Evolutionary conservation across 2,888 invertebrate genomes (phyloP).

Genomic region (Eudasyphora cyanicolor): DNA sequence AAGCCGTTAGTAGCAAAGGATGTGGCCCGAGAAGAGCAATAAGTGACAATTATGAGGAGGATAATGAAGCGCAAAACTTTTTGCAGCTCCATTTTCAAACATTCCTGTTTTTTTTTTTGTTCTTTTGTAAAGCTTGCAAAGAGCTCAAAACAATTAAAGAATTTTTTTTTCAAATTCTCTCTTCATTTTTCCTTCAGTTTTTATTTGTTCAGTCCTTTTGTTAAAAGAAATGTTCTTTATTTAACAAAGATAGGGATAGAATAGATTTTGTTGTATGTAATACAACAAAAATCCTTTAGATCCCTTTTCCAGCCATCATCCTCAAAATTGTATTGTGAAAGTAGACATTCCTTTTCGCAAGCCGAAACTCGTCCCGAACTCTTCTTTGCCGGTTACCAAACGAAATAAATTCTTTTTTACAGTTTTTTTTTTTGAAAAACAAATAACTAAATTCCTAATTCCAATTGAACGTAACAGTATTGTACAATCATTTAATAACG

Average conservation of each 20-base stretch:
- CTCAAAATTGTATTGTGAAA: neutral
- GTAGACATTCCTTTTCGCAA: neutral
- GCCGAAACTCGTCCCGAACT: too few relatives aligned
- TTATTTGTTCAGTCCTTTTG: neutral
- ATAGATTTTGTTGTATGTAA: too few relatives aligned
- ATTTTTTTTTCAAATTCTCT: neutral
- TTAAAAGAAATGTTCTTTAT: neutral
- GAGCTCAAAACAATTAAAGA: neutral
- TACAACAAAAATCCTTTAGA: too few relatives aligned
- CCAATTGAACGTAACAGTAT: slow-evolving; percentile 3
- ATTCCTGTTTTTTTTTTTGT: neutral
- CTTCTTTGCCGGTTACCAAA: neutral
- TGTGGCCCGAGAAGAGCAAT: neutral
- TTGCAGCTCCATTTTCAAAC: neutral
- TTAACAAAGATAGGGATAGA: neutral
- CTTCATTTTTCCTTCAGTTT: too few relatives aligned
- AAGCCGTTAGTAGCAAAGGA: neutral
- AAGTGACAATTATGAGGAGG: slow-evolving; percentile 5
- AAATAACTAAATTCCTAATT: slow-evolving; percentile 34
- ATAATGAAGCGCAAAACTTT: slow-evolving; percentile 17
- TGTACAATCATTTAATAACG: slow-evolving; percentile 29
- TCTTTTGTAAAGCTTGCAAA: neutral
- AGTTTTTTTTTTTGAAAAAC: slow-evolving; percentile 21
- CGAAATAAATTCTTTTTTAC: slow-evolving; percentile 1
- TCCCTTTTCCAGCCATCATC: neutral